A percentile compares a stretch with the other conserved stretches of the same genome.
These are phyloP conservation scores for Mesitornis unicolor DNA, from an alignment of 2,113 vertebrate genomes.

Conservation along the genomic window DNA sequence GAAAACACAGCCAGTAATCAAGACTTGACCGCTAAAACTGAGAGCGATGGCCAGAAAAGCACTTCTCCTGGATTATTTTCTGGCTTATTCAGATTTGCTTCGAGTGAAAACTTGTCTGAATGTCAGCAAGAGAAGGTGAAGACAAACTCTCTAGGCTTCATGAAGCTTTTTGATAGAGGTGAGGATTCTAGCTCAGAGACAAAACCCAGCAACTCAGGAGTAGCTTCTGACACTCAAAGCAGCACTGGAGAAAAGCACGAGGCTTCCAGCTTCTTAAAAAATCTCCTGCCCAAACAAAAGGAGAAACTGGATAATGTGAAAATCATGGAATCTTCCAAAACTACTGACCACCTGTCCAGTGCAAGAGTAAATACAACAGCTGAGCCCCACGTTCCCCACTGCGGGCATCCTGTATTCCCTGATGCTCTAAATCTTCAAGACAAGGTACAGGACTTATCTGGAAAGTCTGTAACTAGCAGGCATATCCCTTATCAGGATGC, in stretches of 20 bases:
- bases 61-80: conserved; percentile 66
- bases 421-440: background rate
- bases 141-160: conserved; percentile 33
- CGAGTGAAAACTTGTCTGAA: conserved; percentile 62
- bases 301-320: conserved; percentile 44
- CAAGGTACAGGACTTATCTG: conserved; percentile 32
- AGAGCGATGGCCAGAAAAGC: conserved; percentile 34
- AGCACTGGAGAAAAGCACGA: conserved; percentile 43
- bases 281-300: conserved; percentile 45
- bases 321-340: background rate
- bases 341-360: background rate
- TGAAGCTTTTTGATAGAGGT: conserved; percentile 54
- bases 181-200: background rate
- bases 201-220: background rate
- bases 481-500: background rate
- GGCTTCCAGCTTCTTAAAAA: conserved; percentile 45
- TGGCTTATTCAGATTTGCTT: conserved; percentile 67
- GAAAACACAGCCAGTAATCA: conserved; percentile 63
- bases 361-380: background rate
- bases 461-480: conserved; percentile 16
- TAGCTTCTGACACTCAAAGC: conserved; percentile 9
- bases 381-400: background rate
- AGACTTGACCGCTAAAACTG: conserved; percentile 35
- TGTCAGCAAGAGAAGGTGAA: conserved; percentile 57
- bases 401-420: background rate